Conservation (phyloP, 37 sponge, comb jelly and placozoan genomes). For the Haliclona indistincta region DNA sequence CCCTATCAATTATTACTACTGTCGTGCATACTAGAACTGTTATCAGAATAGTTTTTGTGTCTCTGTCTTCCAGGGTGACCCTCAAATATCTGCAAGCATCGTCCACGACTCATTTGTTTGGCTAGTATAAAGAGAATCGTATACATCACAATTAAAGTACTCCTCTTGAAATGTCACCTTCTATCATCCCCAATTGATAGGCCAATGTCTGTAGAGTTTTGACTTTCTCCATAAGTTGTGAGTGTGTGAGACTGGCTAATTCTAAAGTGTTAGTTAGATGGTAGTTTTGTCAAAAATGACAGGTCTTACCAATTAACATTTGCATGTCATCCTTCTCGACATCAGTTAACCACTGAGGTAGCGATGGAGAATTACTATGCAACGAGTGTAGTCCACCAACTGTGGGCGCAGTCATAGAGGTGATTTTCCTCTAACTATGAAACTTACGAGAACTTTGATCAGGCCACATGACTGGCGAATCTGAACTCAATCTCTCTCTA, state of each 20-base stretch:
- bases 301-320: constrained; percentile 40
- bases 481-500: constrained; percentile 39
- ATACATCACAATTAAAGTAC: too few species aligned
- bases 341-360: constrained; percentile 52
- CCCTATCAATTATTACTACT: too few species aligned
- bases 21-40: too few species aligned
- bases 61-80: too few species aligned
- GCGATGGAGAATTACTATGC: constrained; percentile 42
- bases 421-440: not conserved
- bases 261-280: constrained; percentile 24
- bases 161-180: constrained; percentile 44
- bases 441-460: constrained; percentile 63
- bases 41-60: too few species aligned
- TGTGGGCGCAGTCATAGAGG: not conserved
- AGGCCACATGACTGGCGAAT: constrained; percentile 79
- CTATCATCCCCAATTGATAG: constrained; percentile 70
- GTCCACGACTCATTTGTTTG: too few species aligned
- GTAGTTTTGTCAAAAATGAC: not conserved
- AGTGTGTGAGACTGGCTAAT: constrained; percentile 61
- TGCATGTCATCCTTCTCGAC: constrained; percentile 31
- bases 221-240: constrained; percentile 73
- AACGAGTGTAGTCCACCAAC: constrained; percentile 65
- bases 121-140: too few species aligned
- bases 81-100: too few species aligned
- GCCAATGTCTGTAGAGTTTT: constrained; percentile 70